These are phyloP conservation scores for Dreissena polymorpha DNA, from an alignment of 1,140 invertebrate species.

Conservation along the genomic window DNA sequence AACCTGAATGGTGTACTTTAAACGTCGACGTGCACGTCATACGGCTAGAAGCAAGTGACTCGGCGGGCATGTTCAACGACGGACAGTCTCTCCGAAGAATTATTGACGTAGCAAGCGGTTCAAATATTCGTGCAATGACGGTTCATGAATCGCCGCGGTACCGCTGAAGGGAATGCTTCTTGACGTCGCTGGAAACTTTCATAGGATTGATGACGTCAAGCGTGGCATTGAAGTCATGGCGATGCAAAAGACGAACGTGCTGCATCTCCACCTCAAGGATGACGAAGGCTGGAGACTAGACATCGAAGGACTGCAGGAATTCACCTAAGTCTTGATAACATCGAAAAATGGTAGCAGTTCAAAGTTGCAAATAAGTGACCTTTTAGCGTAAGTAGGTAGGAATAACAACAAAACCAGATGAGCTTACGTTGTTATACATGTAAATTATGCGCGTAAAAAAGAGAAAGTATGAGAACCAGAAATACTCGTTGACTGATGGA, in stretches of 20 bases:
- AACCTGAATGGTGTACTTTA: constrained; percentile 4
- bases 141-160: constrained; percentile 73
- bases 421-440: too few relatives aligned
- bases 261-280: constrained; percentile 77
- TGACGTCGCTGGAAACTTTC: constrained; percentile 76
- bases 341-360: too few relatives aligned
- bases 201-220: constrained; percentile 61
- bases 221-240: constrained; percentile 74
- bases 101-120: constrained; percentile 10
- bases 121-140: constrained; percentile 46
- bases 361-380: too few relatives aligned
- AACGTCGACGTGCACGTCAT: constrained; percentile 14
- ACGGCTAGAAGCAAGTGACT: constrained; percentile 51
- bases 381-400: too few relatives aligned
- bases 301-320: constrained; percentile 72
- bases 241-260: constrained; percentile 75
- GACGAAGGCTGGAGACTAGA: constrained; percentile 78
- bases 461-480: too few relatives aligned
- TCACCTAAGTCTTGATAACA: constrained; percentile 60
- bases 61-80: constrained; percentile 69
- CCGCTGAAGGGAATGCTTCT: constrained; percentile 73
- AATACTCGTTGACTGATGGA: too few relatives aligned
- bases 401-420: too few relatives aligned
- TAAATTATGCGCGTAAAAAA: too few relatives aligned
- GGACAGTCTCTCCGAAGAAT: constrained; percentile 66